Percentiles rank a stretch among this genome's conserved stretches.
Conservation (phyloP, 2,113 vertebrate genomes). For the Blennius ocellaris region DNA sequence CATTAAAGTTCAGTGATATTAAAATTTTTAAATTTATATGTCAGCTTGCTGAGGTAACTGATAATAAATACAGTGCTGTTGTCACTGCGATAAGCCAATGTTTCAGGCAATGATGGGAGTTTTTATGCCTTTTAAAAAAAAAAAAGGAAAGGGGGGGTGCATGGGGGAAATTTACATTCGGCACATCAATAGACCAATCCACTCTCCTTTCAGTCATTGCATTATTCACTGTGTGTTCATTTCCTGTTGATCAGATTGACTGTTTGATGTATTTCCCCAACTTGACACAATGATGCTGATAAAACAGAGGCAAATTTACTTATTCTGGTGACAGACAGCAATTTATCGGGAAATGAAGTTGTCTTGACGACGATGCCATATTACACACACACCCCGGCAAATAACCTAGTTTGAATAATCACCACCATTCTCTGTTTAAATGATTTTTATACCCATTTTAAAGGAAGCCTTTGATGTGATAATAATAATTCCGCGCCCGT, state of each 20-base stretch:
- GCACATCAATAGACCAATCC: conserved; percentile 78
- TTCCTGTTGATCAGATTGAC: conserved; percentile 92
- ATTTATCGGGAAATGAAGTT: conserved; percentile 96
- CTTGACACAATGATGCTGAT: conserved; percentile 89
- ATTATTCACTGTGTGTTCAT: conserved; percentile 85
- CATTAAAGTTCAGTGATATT: conserved; percentile 76
- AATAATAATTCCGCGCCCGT: conserved; percentile 93
- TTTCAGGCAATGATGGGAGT: conserved; percentile 59
- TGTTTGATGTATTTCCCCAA: conserved; percentile 86
- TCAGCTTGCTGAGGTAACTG: conserved; percentile 74
- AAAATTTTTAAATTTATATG: conserved; percentile 76
- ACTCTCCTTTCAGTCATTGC: conserved; percentile 77
- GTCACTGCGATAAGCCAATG: conserved; percentile 65
- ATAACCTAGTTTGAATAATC: conserved; percentile 98
- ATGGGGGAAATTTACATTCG: conserved; percentile 80
- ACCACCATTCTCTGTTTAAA: conserved; percentile 96
- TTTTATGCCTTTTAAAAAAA: conserved; percentile 50
- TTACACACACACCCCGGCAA: conserved; percentile 87
- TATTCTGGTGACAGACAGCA: conserved; percentile 94
- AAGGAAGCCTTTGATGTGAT: conserved; percentile 96
- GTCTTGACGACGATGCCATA: conserved; percentile 87
- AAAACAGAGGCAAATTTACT: conserved; percentile 94
- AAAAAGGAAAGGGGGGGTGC: conserved; percentile 21
- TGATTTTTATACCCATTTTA: conserved; percentile 93
- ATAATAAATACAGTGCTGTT: conserved; percentile 77